A percentile compares a stretch with the other conserved stretches of the same genome.
These are phyloP conservation scores for Leiothrix lutea DNA, from an alignment of 2,113 vertebrate species.

Conservation along the genomic window DNA sequence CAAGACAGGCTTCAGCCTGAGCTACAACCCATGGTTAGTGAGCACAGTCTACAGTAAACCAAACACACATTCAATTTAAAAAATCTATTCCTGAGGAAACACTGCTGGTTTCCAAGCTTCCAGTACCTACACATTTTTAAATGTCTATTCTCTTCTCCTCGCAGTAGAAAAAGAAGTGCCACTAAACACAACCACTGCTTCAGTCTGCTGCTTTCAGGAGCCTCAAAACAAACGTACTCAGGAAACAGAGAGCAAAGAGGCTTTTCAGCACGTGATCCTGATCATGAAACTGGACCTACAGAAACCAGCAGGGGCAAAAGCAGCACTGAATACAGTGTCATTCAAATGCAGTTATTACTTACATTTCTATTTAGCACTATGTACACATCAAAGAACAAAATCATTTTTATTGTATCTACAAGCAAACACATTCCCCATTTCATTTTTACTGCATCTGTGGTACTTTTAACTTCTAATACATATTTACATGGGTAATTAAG, in stretches of 20 bases:
- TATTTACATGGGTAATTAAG: constrained; percentile 68
- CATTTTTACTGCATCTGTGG: neutral
- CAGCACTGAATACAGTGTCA: neutral
- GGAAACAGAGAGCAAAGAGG: neutral
- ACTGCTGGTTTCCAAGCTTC: neutral
- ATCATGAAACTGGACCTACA: neutral
- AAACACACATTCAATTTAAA: too few relatives aligned
- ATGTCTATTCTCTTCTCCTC: neutral
- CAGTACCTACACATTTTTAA: neutral
- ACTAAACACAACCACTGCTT: neutral
- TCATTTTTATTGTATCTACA: neutral
- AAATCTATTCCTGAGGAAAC: neutral
- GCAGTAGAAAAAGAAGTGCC: neutral
- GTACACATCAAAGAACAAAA: neutral
- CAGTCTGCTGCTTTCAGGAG: neutral
- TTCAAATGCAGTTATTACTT: neutral
- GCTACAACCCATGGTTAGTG: neutral
- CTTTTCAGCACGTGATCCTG: neutral
- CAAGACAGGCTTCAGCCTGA: neutral
- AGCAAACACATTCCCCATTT: neutral
- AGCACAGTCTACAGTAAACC: neutral
- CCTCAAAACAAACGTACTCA: neutral
- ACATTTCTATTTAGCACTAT: neutral
- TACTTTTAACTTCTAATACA: constrained; percentile 32
- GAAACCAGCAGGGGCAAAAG: neutral